Conservation (phyloP, 2,113 vertebrate species). For the Oreochromis niloticus region DNA sequence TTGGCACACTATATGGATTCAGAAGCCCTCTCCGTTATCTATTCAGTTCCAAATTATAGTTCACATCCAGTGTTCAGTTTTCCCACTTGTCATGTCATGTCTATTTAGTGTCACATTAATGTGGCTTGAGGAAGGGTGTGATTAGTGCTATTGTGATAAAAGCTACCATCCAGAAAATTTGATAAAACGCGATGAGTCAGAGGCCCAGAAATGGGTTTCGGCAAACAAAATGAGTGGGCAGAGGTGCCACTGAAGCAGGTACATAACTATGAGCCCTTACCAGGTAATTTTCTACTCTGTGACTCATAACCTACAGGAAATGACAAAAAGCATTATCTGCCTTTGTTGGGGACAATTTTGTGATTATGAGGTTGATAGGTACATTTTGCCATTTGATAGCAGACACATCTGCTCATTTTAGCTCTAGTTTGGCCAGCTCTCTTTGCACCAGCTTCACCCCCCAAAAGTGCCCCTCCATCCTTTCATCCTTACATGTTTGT, state of each 20-base stretch:
- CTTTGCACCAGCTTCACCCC: background rate
- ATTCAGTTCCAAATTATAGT: background rate
- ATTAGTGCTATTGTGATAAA: slow-evolving; percentile 40
- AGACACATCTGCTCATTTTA: background rate
- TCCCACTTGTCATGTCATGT: background rate
- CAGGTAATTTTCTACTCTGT: slow-evolving; percentile 46
- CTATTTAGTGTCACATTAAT: background rate
- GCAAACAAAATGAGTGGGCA: slow-evolving; percentile 23
- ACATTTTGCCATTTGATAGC: slow-evolving; percentile 2
- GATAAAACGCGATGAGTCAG: slow-evolving; percentile 15
- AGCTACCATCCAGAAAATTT: slow-evolving; percentile 31
- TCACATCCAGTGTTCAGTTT: background rate
- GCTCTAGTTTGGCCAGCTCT: background rate
- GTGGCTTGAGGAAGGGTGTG: background rate
- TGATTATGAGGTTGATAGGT: slow-evolving; percentile 41
- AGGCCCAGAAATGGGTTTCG: slow-evolving; percentile 12
- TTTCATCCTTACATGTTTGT: slow-evolving; percentile 5
- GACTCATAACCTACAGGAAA: slow-evolving; percentile 40
- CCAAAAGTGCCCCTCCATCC: background rate
- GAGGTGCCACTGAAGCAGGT: slow-evolving; percentile 25
- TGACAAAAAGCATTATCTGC: slow-evolving; percentile 22
- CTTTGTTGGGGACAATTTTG: slow-evolving; percentile 42
- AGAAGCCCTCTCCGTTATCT: background rate
- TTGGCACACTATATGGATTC: background rate
- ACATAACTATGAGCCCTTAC: background rate